Evolutionary conservation across 2,113 vertebrate species (phyloP), one percentile per base, ranked within the genome.

Genomic region (Theristicus caerulescens): DNA sequence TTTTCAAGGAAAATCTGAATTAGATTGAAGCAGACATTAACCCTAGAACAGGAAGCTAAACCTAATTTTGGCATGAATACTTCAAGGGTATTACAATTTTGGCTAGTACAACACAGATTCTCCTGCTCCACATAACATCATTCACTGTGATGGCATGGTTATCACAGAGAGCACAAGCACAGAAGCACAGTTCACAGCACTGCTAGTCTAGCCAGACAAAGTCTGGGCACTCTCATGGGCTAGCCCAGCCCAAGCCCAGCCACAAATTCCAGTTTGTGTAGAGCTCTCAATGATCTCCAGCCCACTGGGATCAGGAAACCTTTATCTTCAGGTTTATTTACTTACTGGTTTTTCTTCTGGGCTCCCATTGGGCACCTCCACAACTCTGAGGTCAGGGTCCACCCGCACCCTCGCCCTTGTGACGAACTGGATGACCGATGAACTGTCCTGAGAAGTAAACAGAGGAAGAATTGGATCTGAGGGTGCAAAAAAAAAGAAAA

Each of bases 401-500:
- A 99, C 98, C 83, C 95, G 98, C 59, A 99, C 98, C 13, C 92
- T 99, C 26, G 98, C 98, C 32, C 98, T 98, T 27, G 99, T 98
- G 97, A 99, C 99, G 79, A 99, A 99, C 97, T 99, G 99, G 96
- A 99, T 99, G 88, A 99, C 98, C 0, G 99, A 99, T 11, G 99
- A 99, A 79, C 98, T 99, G 84, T 99, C 99, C 99, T 99, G 97
- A 81, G 59, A 90, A 94, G 52, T 76, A 93, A 86, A 58, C 91
- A 72, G 32, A 78, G 13, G 34, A 93, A 69, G 16, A 91, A 67
- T 6, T 77, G 13, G 10, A 78, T 29, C 70, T 51, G 25, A 36
- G 9, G 6, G 16, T 49, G 11, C 3, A 58, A 51, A 62, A 31
- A n/a, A 72, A 55, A 44, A 38, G 9, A 38, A 31, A 31, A 13